Evolutionary conservation across 1,140 invertebrate species (phyloP).

Genomic region (Zaprionus vittiger): DNA sequence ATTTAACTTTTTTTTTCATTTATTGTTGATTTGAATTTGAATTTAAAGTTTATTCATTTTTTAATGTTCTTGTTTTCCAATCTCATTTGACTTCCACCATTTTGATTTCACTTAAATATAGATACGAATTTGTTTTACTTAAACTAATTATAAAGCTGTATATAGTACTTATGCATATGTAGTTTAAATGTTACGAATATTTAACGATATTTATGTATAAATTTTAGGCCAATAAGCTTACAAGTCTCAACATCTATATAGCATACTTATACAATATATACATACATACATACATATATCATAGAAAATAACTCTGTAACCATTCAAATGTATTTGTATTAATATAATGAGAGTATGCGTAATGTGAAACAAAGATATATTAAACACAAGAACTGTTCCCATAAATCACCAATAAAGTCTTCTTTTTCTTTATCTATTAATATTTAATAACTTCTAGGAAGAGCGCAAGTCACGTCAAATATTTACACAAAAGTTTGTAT

Average conservation of each 20-base stretch:
- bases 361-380: slow-evolving; percentile 42
- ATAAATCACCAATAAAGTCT: slow-evolving; percentile 17
- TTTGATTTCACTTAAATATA: slow-evolving; percentile 8
- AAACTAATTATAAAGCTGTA: slow-evolving; percentile 17
- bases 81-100: background rate
- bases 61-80: background rate
- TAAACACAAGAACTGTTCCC: slow-evolving; percentile 52
- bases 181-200: slow-evolving; percentile 53
- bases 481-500: slow-evolving; percentile 1
- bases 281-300: slow-evolving; percentile 9
- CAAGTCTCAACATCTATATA: slow-evolving; percentile 37
- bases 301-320: slow-evolving; percentile 24
- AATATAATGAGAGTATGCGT: slow-evolving; percentile 19
- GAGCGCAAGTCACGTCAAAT: background rate
- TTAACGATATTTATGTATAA: slow-evolving; percentile 49
- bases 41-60: background rate
- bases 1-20: background rate
- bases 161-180: slow-evolving; percentile 35
- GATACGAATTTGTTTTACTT: slow-evolving; percentile 7
- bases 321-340: slow-evolving; percentile 50
- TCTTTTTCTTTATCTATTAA: slow-evolving; percentile 6
- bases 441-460: background rate
- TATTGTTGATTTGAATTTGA: slow-evolving; percentile 3
- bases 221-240: slow-evolving; percentile 47
- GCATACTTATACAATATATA: slow-evolving; percentile 18